Evolutionary conservation across 2,113 vertebrate genomes (phyloP).

Genomic region (Clarias gariepinus): DNA sequence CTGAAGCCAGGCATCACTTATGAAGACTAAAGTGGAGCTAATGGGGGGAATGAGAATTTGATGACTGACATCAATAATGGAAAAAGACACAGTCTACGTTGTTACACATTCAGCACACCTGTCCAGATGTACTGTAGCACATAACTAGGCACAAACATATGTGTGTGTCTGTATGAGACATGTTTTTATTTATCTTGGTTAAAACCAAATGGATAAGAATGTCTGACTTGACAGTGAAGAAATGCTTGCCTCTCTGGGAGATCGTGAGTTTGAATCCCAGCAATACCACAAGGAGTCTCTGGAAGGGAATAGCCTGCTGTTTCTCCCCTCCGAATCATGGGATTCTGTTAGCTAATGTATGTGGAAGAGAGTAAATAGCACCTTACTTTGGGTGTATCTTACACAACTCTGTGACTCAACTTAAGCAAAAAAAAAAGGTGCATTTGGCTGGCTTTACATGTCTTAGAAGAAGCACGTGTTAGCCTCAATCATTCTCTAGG

Average conservation of each 20-base stretch:
- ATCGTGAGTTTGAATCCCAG: neutral
- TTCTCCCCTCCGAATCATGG: neutral
- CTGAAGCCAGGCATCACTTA: constrained; percentile 34
- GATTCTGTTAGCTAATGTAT: neutral
- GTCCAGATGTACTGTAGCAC: neutral
- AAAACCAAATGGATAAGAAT: neutral
- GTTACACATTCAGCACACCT: neutral
- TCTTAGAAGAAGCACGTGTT: neutral
- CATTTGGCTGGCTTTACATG: neutral
- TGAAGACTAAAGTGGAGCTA: constrained; percentile 38
- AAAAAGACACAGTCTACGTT: constrained; percentile 20
- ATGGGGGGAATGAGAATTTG: constrained; percentile 26
- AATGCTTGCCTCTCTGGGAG: neutral
- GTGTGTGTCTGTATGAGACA: neutral
- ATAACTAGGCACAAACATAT: neutral
- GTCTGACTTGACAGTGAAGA: neutral
- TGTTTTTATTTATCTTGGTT: neutral
- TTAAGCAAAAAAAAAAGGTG: neutral
- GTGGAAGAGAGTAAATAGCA: neutral
- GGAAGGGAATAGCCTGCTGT: neutral
- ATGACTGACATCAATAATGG: constrained; percentile 34
- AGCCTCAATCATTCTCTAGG: neutral
- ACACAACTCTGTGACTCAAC: neutral
- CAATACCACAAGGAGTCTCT: neutral
- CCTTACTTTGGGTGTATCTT: neutral